Conservation (phyloP, 2,113 vertebrate species). For the Oreotragus oreotragus region DNA sequence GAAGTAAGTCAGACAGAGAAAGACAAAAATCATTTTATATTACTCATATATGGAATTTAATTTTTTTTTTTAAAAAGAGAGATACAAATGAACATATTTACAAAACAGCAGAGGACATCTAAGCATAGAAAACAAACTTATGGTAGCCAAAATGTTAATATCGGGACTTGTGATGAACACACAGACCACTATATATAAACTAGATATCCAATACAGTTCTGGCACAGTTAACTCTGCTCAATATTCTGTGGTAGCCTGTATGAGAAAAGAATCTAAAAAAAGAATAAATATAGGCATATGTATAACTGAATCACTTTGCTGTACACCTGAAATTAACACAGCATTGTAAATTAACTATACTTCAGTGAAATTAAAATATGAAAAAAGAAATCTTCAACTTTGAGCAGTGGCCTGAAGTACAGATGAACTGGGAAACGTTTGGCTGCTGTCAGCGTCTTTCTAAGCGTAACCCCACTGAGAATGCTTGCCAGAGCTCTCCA, state of each 20-base stretch:
- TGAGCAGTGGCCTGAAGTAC: constrained; percentile 66
- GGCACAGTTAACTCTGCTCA: not conserved
- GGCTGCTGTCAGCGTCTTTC: not conserved
- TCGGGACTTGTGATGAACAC: not conserved
- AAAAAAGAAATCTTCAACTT: constrained; percentile 69
- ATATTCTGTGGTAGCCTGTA: not conserved
- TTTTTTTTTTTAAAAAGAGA: too few relatives aligned
- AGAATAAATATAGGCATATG: not conserved
- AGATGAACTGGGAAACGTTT: not conserved
- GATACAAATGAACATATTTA: not conserved
- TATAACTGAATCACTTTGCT: not conserved
- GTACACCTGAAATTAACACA: not conserved
- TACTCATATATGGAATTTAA: not conserved
- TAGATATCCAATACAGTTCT: not conserved
- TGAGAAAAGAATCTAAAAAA: not conserved
- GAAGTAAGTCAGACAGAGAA: not conserved
- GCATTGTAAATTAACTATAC: not conserved
- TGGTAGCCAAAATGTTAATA: not conserved
- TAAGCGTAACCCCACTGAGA: not conserved
- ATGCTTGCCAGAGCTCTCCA: rapidly evolving
- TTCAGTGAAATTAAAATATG: not conserved
- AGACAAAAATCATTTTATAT: not conserved
- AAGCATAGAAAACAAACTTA: not conserved
- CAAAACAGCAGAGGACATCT: not conserved
- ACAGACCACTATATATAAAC: rapidly evolving